phyloP scores from a whole-genome alignment of 2,797 vertebrate genomes.

The Pempheris klunzingeri region DNA sequence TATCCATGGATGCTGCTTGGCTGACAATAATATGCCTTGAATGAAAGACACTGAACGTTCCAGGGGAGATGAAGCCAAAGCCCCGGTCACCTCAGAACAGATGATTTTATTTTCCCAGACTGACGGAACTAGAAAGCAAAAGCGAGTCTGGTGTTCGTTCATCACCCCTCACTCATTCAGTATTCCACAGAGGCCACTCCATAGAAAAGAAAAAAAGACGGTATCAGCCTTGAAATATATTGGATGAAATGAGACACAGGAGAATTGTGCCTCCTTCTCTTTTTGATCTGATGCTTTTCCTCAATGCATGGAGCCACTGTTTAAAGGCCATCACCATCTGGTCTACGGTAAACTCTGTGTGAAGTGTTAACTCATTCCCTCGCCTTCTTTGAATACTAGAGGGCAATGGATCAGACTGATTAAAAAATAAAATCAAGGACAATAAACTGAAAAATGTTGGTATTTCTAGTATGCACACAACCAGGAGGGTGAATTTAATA shows the following conservation, averaged over 20 bases:
- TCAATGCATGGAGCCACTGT: constrained; percentile 59
- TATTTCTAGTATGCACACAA: neutral
- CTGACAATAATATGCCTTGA: constrained; percentile 43
- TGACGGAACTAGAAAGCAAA: constrained; percentile 54
- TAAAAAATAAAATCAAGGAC: constrained; percentile 33
- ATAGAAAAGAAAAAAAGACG: constrained; percentile 54
- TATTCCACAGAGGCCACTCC: constrained; percentile 67
- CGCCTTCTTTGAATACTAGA: constrained; percentile 7
- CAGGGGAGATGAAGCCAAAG: constrained; percentile 48
- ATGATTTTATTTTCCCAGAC: constrained; percentile 72
- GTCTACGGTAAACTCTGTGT: constrained; percentile 33
- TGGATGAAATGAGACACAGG: constrained; percentile 76
- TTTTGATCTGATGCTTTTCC: constrained; percentile 73
- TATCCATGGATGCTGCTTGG: constrained; percentile 45
- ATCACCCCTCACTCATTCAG: constrained; percentile 64
- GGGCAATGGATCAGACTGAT: constrained; percentile 19
- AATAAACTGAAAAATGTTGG: constrained; percentile 14
- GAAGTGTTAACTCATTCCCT: constrained; percentile 15
- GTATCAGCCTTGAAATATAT: constrained; percentile 79
- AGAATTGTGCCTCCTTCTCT: constrained; percentile 67
- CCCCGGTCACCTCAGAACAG: constrained; percentile 51
- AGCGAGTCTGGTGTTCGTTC: constrained; percentile 51
- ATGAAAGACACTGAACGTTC: constrained; percentile 50
- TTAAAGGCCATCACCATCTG: constrained; percentile 63
- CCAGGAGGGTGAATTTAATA: constrained; percentile 18